Base-by-base conservation (phyloP, 2,797 vertebrate species). In the Huso huso region DNA sequence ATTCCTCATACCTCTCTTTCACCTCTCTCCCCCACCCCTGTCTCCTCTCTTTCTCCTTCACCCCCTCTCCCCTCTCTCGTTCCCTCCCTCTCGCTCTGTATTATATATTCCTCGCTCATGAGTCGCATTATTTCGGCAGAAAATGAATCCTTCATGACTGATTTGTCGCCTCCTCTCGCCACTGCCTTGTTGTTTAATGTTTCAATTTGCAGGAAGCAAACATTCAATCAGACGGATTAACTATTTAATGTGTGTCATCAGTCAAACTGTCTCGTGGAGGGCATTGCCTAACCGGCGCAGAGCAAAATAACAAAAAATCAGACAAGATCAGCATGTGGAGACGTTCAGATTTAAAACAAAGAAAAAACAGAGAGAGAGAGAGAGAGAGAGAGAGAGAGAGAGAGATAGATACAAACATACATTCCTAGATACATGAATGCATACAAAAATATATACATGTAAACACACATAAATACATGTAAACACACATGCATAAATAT, bases 141-240 rank as follows among this genome's bases (percentile, higher is more conserved):
- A 95, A 91, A 95, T 95, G 93, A 95, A 95, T 93, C 93, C 92
- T 92, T 89, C 90, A 90, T 89, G 84, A 86, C 76, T 79, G 75
- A 84, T 87, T 88, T 88, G 85, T 86, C 87, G 89, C 88, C 86
- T 87, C 90, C 89, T 85, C 86, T 84, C 75, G 90, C 89, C 89
- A 91, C 91, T 88, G 90, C 88, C 90, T 90, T 94, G 93, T 94
- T 94, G 93, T 95, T 96, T 95, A 94, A 95, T 95, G 94, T 95
- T 95, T 95, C 93, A 94, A 94, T 94, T 95, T 95, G 90, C 91
- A 94, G 91, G 93, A 93, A 95, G 93, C 94, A 94, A 95, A 94
- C 93, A 94, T 94, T 96, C 94, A 94, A 95, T 96, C 94, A 96
- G 93, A 94, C 92, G 93, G 93, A 95, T 95, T 95, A 96, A 95